Base-by-base conservation (phyloP, 2,888 invertebrate species). In the Euplexia lucipara region DNA sequence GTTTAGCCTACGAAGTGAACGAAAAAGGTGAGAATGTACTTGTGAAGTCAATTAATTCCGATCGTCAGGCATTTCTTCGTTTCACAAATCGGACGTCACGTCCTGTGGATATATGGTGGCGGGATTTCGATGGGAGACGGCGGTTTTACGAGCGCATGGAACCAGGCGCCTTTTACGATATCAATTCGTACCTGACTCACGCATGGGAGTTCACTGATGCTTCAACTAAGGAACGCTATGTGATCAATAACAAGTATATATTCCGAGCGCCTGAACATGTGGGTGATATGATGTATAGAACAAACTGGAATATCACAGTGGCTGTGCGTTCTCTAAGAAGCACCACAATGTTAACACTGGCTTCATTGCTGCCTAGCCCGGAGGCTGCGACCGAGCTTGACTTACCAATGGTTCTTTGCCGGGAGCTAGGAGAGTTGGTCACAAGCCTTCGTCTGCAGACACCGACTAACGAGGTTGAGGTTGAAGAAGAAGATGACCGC, bases 141-240 rank as follows among this genome's bases (percentile, higher is more conserved):
- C 93, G 96, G 2, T 95, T 95, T 56, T 98, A 97, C 84, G 92
- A 95, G 4, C 94, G 95, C 0, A 85, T 98, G n/a, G 85, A 89
- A 0, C 95, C 96, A 0, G 91, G 91, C 0, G 92, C 95, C 5
- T 96, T 90, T 81, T 92, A 96, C 56, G 96, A 97, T 82, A 96
- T 98, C 0, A 97, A 97, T 81, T 97, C 98, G 0, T 98, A 95
- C 87, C 96, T 97, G 14, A 97, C 97, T 0, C 98, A 98, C 91
- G 98, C 98, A 0, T 98, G 98, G 98, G 96, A 98, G 70, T 98
- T 98, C 85, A 94, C 97, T 1, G 98, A 98, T 86, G 91, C 96
- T 0, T 90, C 95, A 0, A 97, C 97, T 0, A 96, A 96, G 52
- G 98, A 98, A 82, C 95, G 96, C 41, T 95, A 87, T 88, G 95